Conservation (phyloP, 2,797 vertebrate genomes). For the Coregonus sp. region DNA sequence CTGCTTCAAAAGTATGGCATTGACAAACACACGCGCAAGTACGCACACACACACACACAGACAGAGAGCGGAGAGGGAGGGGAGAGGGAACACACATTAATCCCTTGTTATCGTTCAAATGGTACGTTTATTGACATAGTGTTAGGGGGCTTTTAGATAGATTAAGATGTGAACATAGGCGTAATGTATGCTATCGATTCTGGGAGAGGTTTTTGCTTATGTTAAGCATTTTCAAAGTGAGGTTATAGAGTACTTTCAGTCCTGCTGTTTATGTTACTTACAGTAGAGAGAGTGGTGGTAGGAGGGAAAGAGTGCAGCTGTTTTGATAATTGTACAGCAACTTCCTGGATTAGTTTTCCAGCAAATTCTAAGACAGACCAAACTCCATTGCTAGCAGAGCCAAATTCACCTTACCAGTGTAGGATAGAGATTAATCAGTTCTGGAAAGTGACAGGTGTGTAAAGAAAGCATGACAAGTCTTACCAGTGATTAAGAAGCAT, state of each 20-base stretch:
- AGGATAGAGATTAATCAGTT: too few species aligned
- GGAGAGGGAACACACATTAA: conserved; percentile 19
- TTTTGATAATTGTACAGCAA: neutral
- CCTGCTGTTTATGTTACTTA: conserved; percentile 39
- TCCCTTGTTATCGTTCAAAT: conserved; percentile 37
- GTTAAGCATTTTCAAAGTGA: conserved; percentile 45
- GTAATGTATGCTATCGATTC: conserved; percentile 31
- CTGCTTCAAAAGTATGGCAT: neutral
- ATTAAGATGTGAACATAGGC: conserved; percentile 41
- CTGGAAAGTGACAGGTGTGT: too few species aligned
- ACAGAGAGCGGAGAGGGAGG: too few species aligned
- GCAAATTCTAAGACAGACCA: neutral
- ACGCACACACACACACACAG: too few species aligned
- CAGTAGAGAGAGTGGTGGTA: too few species aligned
- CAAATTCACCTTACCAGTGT: too few species aligned
- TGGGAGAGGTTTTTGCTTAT: conserved; percentile 31
- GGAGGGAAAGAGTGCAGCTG: too few species aligned
- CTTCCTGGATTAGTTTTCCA: conserved; percentile 17
- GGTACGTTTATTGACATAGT: conserved; percentile 29
- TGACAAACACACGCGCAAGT: neutral
- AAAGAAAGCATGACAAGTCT: too few species aligned
- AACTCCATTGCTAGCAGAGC: too few species aligned
- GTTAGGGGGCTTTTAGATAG: conserved; percentile 27
- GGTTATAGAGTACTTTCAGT: conserved; percentile 24
- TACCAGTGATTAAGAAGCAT: too few species aligned